A percentile compares a stretch with the other conserved stretches of the same genome.
Evolutionary conservation across 2,888 invertebrate species (phyloP).

Genomic region (Leucoptera coffeella): DNA sequence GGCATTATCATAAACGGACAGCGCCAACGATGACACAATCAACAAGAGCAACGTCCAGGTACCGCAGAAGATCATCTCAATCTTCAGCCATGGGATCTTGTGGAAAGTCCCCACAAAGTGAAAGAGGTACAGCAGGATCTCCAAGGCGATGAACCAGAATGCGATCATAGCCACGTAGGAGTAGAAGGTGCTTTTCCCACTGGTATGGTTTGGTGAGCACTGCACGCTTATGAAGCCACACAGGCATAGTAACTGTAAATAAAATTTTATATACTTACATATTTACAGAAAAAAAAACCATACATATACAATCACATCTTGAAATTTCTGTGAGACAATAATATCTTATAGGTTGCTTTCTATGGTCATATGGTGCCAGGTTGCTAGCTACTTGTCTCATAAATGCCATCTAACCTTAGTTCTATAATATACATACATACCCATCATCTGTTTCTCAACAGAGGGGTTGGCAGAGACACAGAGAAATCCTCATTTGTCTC

Average conservation of each 20-base stretch:
- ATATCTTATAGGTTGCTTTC: too few relatives aligned
- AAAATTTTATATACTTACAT: too few relatives aligned
- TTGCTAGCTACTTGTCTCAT: too few relatives aligned
- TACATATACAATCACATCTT: too few relatives aligned
- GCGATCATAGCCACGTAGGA: slow-evolving; percentile 75
- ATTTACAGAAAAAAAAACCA: background rate
- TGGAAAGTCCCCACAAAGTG: slow-evolving; percentile 81
- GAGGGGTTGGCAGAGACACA: background rate
- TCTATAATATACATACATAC: background rate
- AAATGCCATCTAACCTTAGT: background rate
- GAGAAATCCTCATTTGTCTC: background rate
- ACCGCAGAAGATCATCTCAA: slow-evolving; percentile 71
- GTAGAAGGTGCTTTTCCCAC: slow-evolving; percentile 65
- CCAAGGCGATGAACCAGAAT: slow-evolving; percentile 77
- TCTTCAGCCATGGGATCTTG: slow-evolving; percentile 80
- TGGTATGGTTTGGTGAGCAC: slow-evolving; percentile 42
- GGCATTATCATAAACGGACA: slow-evolving; percentile 52
- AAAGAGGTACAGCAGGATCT: slow-evolving; percentile 75
- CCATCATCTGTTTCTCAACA: background rate
- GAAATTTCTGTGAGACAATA: background rate
- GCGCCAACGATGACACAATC: slow-evolving; percentile 65
- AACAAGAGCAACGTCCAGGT: slow-evolving; percentile 71
- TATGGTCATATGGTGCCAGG: too few relatives aligned
- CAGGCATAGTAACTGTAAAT: slow-evolving; percentile 58
- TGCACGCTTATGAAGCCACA: slow-evolving; percentile 79